A percentile compares a stretch with the other conserved stretches of the same genome.
These are phyloP conservation scores for Dipodomys merriami DNA, from an alignment of 2,113 vertebrate genomes.

Conservation along the genomic window DNA sequence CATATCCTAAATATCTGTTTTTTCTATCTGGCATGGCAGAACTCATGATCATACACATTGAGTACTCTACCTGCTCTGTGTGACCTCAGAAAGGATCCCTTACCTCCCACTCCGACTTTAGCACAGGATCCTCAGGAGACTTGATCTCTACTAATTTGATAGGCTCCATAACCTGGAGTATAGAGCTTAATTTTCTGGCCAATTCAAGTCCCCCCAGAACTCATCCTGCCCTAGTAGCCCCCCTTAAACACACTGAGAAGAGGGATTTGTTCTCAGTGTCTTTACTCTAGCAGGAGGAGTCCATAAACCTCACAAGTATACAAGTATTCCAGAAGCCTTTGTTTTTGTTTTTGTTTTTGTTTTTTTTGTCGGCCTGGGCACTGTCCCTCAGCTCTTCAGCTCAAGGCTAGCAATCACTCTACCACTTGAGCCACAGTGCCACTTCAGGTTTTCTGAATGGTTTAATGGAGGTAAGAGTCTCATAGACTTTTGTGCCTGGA, in stretches of 20 bases:
- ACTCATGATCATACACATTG: not conserved
- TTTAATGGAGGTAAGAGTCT: too few species aligned
- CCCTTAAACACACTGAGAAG: not conserved
- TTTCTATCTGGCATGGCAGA: not conserved
- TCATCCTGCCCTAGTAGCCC: not conserved
- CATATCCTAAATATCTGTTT: too few species aligned
- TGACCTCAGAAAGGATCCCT: not conserved
- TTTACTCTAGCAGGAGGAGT: not conserved
- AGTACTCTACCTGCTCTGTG: not conserved
- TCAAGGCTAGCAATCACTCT: too few species aligned
- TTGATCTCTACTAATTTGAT: not conserved
- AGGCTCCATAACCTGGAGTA: too few species aligned
- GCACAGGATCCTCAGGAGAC: accelerated
- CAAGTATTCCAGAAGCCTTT: not conserved
- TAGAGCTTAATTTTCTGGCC: not conserved
- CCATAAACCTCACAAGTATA: not conserved
- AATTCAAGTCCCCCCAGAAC: not conserved
- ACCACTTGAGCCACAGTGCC: too few species aligned
- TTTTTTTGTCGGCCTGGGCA: too few species aligned
- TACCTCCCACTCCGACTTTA: not conserved
- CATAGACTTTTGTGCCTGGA: too few species aligned
- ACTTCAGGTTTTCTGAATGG: too few species aligned
- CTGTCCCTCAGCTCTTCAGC: too few species aligned
- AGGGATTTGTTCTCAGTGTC: not conserved
- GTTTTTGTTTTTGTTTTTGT: not conserved